Evolutionary conservation across 1,140 invertebrate species (phyloP).

Genomic region (Campoletis sonorensis): DNA sequence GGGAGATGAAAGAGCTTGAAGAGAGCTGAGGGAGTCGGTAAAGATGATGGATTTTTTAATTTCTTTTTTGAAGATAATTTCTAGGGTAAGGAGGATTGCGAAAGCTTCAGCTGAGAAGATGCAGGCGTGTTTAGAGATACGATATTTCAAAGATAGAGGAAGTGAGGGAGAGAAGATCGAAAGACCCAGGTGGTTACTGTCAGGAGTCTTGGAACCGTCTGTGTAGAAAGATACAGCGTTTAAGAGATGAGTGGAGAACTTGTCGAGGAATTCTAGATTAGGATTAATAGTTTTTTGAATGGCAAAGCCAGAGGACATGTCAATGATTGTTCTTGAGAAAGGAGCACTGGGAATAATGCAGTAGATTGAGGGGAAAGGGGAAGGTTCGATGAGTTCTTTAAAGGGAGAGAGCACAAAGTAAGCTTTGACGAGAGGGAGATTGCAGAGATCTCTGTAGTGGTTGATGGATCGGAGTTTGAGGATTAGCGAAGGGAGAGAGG

Average conservation of each 20-base stretch:
- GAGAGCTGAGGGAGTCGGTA: slow-evolving; percentile 4
- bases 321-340: not conserved
- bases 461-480: not conserved
- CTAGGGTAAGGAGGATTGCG: not conserved
- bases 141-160: not conserved
- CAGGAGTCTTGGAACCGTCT: slow-evolving; percentile 1
- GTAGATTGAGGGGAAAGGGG: not conserved
- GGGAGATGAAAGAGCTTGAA: not conserved
- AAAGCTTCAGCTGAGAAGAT: slow-evolving; percentile 21
- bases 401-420: not conserved
- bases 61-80: not conserved
- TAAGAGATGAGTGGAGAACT: not conserved
- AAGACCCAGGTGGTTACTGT: not conserved
- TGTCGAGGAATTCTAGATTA: not conserved
- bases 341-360: not conserved
- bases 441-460: not conserved
- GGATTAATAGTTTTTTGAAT: not conserved
- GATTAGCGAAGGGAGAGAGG: not conserved
- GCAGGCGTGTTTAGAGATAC: not conserved
- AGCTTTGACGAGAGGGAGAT: slow-evolving; percentile 11
- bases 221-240: slow-evolving; percentile 1
- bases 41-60: slow-evolving; percentile 15
- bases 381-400: not conserved
- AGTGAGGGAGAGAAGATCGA: slow-evolving; percentile 13
- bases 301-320: not conserved